Conservation (phyloP, 2,113 vertebrate species). For the Tragelaphus buxtoni region DNA sequence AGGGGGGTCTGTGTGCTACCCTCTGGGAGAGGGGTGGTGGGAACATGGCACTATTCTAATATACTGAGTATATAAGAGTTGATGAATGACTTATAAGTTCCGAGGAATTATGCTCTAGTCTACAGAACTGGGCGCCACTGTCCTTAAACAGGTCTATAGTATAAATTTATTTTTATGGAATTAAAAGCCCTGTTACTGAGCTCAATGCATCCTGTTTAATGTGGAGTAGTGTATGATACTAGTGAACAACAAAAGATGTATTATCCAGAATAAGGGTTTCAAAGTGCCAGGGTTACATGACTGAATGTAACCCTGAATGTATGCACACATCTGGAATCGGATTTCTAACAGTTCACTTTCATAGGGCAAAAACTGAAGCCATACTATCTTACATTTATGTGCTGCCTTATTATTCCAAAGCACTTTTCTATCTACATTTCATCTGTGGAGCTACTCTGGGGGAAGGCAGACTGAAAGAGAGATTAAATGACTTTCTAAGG, state of each 20-base stretch:
- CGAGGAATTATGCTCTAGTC: neutral
- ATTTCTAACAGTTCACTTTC: conserved; percentile 35
- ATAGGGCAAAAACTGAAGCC: neutral
- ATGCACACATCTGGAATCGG: neutral
- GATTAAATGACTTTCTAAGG: conserved; percentile 21
- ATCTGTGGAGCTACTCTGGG: neutral
- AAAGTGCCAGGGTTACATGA: neutral
- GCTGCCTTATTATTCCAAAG: conserved; percentile 36
- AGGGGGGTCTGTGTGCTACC: accelerated
- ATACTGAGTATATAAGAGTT: neutral
- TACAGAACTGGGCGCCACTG: neutral
- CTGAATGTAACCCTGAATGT: neutral
- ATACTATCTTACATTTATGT: neutral
- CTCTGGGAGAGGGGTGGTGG: accelerated
- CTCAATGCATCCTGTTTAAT: conserved; percentile 13
- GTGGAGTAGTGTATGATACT: neutral
- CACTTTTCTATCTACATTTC: conserved; percentile 12
- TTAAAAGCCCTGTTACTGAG: neutral
- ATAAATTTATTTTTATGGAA: conserved; percentile 46
- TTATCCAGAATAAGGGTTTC: neutral
- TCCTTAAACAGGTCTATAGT: neutral
- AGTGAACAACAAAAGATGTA: conserved; percentile 19
- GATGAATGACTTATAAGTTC: neutral
- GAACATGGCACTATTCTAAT: neutral
- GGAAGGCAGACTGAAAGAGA: neutral